These are phyloP conservation scores for Pachliopta kotzebuea DNA, from an alignment of 2,888 invertebrate species.

Conservation along the genomic window DNA sequence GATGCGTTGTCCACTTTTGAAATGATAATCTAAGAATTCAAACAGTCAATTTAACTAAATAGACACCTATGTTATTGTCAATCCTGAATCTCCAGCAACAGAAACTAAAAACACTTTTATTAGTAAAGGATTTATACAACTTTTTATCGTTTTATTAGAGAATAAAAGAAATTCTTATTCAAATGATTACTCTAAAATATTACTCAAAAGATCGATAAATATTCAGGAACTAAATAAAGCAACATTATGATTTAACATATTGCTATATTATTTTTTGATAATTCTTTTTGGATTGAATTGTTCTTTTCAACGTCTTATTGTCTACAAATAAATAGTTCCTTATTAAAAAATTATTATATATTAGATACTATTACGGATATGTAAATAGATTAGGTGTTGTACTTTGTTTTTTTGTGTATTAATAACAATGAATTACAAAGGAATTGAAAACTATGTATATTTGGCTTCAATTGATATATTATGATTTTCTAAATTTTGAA, in stretches of 20 bases:
- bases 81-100: neutral
- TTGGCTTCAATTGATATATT: too few species aligned
- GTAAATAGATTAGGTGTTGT: too few species aligned
- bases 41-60: neutral
- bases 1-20: neutral
- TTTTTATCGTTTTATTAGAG: neutral
- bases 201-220: too few species aligned
- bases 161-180: neutral
- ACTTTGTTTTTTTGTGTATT: too few species aligned
- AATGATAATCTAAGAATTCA: neutral
- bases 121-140: neutral
- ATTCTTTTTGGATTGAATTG: neutral
- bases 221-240: too few species aligned
- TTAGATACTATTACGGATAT: neutral
- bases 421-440: too few species aligned
- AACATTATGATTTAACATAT: too few species aligned
- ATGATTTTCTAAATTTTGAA: too few species aligned
- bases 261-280: neutral
- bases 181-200: neutral
- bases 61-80: neutral
- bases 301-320: neutral
- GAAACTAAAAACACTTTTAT: neutral
- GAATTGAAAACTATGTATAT: too few species aligned
- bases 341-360: neutral
- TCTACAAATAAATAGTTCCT: neutral